Evolutionary conservation across 1,140 invertebrate species (phyloP).

Genomic region (Rhysida immarginata): DNA sequence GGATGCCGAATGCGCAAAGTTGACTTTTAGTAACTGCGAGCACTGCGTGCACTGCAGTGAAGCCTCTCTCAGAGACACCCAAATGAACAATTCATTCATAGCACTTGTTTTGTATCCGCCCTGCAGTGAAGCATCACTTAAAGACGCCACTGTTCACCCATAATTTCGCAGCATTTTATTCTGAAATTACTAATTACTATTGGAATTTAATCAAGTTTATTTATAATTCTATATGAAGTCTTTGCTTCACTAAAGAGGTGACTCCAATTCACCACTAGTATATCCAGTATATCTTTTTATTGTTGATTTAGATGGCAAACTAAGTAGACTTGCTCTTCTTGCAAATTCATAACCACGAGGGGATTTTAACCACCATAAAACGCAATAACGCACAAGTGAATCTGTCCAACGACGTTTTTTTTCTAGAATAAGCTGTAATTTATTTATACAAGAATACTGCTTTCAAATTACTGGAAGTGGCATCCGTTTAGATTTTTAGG

Average conservation of each 20-base stretch:
- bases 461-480: background rate
- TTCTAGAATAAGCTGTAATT: background rate
- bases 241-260: no score
- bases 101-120: no score
- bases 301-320: background rate
- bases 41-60: no score
- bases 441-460: background rate
- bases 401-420: background rate
- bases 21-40: no score
- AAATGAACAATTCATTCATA: no score
- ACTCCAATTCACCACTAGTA: background rate
- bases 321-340: background rate
- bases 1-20: background rate
- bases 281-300: slow-evolving; percentile 1
- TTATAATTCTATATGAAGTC: background rate
- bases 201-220: no score
- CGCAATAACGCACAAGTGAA: background rate
- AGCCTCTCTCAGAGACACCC: background rate
- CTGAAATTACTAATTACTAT: no score
- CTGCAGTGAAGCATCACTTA: no score
- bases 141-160: no score
- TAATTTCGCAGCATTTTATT: no score
- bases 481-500: background rate
- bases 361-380: background rate
- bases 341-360: background rate